Evolutionary conservation across 2,113 vertebrate species (phyloP).

Genomic region (Eudyptes chrysolophus): DNA sequence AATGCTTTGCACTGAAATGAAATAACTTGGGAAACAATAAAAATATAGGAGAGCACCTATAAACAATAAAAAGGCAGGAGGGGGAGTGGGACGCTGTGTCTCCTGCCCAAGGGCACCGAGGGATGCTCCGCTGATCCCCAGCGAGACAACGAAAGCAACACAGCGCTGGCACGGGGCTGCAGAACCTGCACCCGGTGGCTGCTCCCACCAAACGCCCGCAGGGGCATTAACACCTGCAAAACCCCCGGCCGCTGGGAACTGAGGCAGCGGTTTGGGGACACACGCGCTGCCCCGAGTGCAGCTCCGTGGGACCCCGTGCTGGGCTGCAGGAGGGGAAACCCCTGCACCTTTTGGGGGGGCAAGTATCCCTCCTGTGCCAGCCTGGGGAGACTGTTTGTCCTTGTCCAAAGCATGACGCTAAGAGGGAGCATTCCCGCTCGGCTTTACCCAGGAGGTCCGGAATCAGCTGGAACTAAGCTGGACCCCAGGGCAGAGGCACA

Average conservation of each 20-base stretch:
- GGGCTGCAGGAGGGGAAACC: not conserved
- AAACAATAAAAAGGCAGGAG: not conserved
- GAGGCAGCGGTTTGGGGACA: not conserved
- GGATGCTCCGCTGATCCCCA: not conserved
- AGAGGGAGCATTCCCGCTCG: rapidly evolving
- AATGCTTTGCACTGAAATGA: not conserved
- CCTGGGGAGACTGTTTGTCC: not conserved
- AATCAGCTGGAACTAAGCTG: not conserved
- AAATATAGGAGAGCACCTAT: not conserved
- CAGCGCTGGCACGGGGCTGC: not conserved
- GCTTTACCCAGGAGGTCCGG: not conserved
- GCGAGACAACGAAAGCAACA: not conserved
- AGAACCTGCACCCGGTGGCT: not conserved
- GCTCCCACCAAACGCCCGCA: not conserved
- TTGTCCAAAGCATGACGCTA: not conserved
- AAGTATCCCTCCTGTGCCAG: not conserved
- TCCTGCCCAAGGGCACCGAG: not conserved
- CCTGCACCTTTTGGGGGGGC: not conserved
- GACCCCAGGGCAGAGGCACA: not conserved
- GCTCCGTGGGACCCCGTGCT: not conserved
- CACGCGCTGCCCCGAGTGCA: rapidly evolving
- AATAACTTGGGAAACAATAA: not conserved
- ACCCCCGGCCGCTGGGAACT: rapidly evolving
- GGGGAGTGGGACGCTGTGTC: not conserved
- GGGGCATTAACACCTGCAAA: not conserved